Evolutionary conservation across 2,797 vertebrate species (phyloP).

Genomic region (Meda fulgida): DNA sequence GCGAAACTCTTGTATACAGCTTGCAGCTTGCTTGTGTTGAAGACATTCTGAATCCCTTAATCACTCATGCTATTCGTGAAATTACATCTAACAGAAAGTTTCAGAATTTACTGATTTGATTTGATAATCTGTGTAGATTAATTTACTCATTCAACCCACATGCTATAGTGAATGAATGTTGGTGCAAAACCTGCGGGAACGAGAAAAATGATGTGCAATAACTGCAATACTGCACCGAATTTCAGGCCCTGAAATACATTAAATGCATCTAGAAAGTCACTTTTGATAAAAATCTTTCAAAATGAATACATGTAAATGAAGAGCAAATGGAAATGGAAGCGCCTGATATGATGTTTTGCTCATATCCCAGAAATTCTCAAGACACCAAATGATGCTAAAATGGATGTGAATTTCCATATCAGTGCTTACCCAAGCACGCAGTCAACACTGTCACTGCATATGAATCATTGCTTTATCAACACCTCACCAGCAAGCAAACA

Average conservation of each 20-base stretch:
- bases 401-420: not conserved
- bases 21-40: not conserved
- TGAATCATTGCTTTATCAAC: constrained; percentile 36
- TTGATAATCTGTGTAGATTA: not conserved
- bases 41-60: not conserved
- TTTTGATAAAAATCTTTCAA: not conserved
- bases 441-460: constrained; percentile 11
- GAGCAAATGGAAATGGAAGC: constrained; percentile 5
- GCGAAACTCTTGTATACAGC: too few species aligned
- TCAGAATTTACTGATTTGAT: not conserved
- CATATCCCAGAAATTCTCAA: not conserved
- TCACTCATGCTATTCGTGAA: not conserved
- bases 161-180: not conserved
- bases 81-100: not conserved
- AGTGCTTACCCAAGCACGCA: not conserved
- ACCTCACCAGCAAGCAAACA: constrained; percentile 10
- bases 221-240: not conserved
- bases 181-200: not conserved
- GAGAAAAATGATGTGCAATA: not conserved
- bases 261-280: not conserved
- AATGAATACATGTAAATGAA: not conserved
- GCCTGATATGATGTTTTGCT: constrained; percentile 14
- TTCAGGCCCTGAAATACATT: not conserved
- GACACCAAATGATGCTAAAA: not conserved
- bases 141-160: not conserved